Percentiles rank a stretch among this genome's conserved stretches.
phyloP scores from a whole-genome alignment of 2,797 vertebrate species.

The Epinephelus coioides region DNA sequence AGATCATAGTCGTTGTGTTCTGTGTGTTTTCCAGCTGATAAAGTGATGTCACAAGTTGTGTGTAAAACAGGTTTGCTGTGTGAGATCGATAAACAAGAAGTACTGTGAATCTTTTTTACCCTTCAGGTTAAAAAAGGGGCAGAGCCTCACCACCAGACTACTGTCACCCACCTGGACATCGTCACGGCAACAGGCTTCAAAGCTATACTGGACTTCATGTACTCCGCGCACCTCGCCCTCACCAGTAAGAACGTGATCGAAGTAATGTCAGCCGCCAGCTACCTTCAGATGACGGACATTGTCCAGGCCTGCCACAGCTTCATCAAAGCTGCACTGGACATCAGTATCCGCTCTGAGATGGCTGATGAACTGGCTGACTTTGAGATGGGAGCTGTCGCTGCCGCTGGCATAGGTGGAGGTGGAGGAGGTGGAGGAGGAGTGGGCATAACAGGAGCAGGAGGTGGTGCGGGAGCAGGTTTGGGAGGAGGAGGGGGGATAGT shows the following conservation, averaged over 20 bases:
- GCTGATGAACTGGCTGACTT: slow-evolving; percentile 93
- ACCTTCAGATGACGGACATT: slow-evolving; percentile 98
- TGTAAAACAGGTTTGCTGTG: background rate
- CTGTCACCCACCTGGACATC: slow-evolving; percentile 97
- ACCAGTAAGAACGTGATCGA: slow-evolving; percentile 99
- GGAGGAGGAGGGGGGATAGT: slow-evolving; percentile 76
- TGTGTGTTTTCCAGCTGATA: background rate
- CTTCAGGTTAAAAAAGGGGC: slow-evolving; percentile 92
- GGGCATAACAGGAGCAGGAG: slow-evolving; percentile 65
- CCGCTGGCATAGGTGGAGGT: slow-evolving; percentile 83
- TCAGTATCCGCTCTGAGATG: slow-evolving; percentile 96
- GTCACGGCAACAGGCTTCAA: slow-evolving; percentile 98
- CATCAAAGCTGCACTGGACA: slow-evolving; percentile 98
- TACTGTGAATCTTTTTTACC: slow-evolving; percentile 58
- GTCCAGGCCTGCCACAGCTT: slow-evolving; percentile 98
- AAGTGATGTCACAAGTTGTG: background rate
- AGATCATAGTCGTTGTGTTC: slow-evolving; percentile 6
- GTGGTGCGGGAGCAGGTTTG: slow-evolving; percentile 65
- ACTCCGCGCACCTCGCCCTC: slow-evolving; percentile 95
- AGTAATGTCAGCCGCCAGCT: slow-evolving; percentile 98
- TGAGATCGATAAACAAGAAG: background rate
- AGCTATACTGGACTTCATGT: slow-evolving; percentile 99
- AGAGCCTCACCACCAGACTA: slow-evolving; percentile 90
- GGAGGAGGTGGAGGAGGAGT: slow-evolving; percentile 64
- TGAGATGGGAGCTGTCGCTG: slow-evolving; percentile 89